Base-by-base conservation (phyloP, 2,888 invertebrate species). In the Ochropacha duplaris region DNA sequence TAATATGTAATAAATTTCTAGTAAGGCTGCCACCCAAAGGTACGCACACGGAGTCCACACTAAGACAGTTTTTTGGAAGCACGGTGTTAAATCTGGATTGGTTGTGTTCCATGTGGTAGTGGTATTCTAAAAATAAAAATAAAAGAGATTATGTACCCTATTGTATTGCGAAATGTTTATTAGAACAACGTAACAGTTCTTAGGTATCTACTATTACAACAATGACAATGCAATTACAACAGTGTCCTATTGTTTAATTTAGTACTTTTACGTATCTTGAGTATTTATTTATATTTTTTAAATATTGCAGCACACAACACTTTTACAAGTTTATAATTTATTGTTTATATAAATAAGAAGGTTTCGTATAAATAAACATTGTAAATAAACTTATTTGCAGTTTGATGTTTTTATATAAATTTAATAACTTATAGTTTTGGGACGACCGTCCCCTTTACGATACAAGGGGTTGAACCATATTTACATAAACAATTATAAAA, bases 51-150 rank as follows among this genome's bases (percentile, higher is more conserved):
- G 99, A 36, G 95, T 88, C 98, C 99, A 99, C 54, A 98, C 94
- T 28, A 99, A 88, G 0, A 97, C 95, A 0, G 99, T 98, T 84
- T 96, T 96, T 88, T 98, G 96, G 87, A 99, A 98, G 87, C 99
- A 99, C 80, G 94, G 94, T 64, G 99, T 97, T 69, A 99, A 94
- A 81, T 97, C 96, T 39, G 98, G 99, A 84, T 95, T 94, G 8
- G 94, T 92, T 19, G 98, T 96, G 78, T 96, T 83, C 98, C 98
- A 98, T 58, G 97, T 95, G 72, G 95, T 79, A 68, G 94, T 94
- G 66, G 88, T 81, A 90, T 98, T 95, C 99, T 99, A 92, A 66
- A 94, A 94, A 64, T 56, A 50, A 57, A 57, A 57, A 19, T 4
- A 50, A 54, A 54, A 54, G 9, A 54, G 9, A 31, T 19, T 36